Evolutionary conservation across 2,797 vertebrate genomes (phyloP).

Genomic region (Muscicapa striata): DNA sequence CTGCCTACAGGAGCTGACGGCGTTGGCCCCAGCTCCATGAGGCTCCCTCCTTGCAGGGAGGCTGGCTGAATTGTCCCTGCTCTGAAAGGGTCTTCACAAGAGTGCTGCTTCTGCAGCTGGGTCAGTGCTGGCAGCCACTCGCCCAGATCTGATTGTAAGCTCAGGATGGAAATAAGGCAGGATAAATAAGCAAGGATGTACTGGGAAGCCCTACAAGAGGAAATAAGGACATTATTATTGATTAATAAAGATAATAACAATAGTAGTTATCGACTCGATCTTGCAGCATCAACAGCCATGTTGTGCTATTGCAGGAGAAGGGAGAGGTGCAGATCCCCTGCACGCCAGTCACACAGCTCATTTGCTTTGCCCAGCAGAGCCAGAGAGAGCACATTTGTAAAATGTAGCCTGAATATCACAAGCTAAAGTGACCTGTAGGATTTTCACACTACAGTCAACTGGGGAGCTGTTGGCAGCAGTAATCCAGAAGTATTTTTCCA

Average conservation of each 20-base stretch:
- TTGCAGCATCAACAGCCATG: not conserved
- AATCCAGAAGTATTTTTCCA: not conserved
- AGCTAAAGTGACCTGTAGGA: not conserved
- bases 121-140: not conserved
- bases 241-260: slow-evolving; percentile 26
- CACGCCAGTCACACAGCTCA: fast-evolving
- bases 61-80: not conserved
- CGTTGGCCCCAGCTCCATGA: not conserved
- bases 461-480: not conserved
- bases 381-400: not conserved
- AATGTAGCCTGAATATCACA: not conserved
- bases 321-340: not conserved
- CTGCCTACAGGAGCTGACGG: not conserved
- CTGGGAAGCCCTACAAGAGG: slow-evolving; percentile 4
- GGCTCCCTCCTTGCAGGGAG: not conserved
- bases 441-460: not conserved
- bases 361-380: not conserved
- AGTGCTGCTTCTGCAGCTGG: not conserved
- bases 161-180: not conserved
- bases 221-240: slow-evolving; percentile 34
- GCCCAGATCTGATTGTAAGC: not conserved
- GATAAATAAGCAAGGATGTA: not conserved
- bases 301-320: not conserved
- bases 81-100: not conserved
- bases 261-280: not conserved